Evolutionary conservation across 2,888 invertebrate genomes (phyloP).

Genomic region (Caenorhabditis auriculariae): DNA sequence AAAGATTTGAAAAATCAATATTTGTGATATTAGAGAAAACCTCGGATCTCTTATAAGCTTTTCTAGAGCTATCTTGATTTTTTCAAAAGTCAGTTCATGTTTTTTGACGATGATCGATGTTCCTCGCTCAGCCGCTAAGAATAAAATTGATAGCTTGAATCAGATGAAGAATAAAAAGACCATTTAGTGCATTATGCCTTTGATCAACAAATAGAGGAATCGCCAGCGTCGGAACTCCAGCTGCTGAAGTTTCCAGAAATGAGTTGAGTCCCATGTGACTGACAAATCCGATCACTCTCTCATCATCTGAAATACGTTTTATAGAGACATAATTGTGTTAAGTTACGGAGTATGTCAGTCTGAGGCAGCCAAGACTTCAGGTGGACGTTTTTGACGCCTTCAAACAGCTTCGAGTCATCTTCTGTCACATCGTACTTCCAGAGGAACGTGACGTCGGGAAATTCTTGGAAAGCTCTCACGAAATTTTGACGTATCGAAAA

Average conservation of each 20-base stretch:
- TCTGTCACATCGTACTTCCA: constrained; percentile 51
- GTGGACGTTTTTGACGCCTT: constrained; percentile 31
- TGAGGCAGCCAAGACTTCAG: constrained; percentile 50
- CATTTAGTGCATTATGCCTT: constrained; percentile 20
- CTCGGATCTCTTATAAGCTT: too few species aligned
- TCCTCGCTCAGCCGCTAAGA: too few species aligned
- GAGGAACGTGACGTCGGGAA: constrained; percentile 36
- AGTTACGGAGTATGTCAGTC: too few species aligned
- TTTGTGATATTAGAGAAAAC: too few species aligned
- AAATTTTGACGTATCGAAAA: constrained; percentile 26
- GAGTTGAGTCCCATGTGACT: constrained; percentile 47
- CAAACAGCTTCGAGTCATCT: constrained; percentile 23
- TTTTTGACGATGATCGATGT: too few species aligned
- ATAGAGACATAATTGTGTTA: too few species aligned
- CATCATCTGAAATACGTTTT: constrained; percentile 22
- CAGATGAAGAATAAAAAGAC: too few species aligned
- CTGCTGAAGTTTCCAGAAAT: constrained; percentile 29
- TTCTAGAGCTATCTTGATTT: too few species aligned
- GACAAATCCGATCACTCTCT: constrained; percentile 34
- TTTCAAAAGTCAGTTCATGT: too few species aligned
- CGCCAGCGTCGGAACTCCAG: constrained; percentile 40
- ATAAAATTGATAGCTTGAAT: too few species aligned
- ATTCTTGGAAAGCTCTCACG: constrained; percentile 38
- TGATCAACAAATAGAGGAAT: constrained; percentile 48
- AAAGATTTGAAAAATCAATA: too few species aligned